A percentile compares a stretch with the other conserved stretches of the same genome.
Evolutionary conservation across 1,140 invertebrate species (phyloP).

Genomic region (Aleiodes sp.): DNA sequence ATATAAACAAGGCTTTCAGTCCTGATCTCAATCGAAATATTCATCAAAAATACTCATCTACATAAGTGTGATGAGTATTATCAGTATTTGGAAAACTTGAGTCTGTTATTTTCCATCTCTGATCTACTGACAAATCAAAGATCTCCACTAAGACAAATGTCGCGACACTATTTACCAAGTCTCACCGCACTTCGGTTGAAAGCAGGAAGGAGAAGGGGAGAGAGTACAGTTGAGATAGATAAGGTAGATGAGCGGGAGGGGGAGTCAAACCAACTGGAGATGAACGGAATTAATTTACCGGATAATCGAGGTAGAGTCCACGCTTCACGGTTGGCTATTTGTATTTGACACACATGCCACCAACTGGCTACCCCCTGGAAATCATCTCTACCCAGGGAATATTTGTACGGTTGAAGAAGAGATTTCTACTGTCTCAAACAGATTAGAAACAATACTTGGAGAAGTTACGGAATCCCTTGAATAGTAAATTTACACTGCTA

Average conservation of each 20-base stretch:
- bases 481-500: too few relatives aligned
- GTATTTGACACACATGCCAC: slow-evolving; percentile 54
- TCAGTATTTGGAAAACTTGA: too few relatives aligned
- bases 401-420: neutral
- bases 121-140: slow-evolving; percentile 4
- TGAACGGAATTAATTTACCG: slow-evolving; percentile 55
- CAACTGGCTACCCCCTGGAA: neutral
- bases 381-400: neutral
- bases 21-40: too few relatives aligned
- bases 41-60: too few relatives aligned
- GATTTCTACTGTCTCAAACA: neutral
- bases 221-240: neutral
- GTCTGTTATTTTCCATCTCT: too few relatives aligned
- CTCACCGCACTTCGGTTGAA: too few relatives aligned
- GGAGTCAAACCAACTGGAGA: slow-evolving; percentile 33
- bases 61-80: too few relatives aligned
- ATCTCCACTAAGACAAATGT: neutral
- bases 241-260: neutral
- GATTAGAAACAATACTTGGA: neutral
- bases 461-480: slow-evolving; percentile 14
- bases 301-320: slow-evolving; percentile 50
- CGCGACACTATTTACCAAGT: slow-evolving; percentile 23
- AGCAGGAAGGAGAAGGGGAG: neutral
- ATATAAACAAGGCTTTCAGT: too few relatives aligned
- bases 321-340: slow-evolving; percentile 50